phyloP scores from a whole-genome alignment of 2,888 invertebrate species.

The Masnerella sp. region DNA sequence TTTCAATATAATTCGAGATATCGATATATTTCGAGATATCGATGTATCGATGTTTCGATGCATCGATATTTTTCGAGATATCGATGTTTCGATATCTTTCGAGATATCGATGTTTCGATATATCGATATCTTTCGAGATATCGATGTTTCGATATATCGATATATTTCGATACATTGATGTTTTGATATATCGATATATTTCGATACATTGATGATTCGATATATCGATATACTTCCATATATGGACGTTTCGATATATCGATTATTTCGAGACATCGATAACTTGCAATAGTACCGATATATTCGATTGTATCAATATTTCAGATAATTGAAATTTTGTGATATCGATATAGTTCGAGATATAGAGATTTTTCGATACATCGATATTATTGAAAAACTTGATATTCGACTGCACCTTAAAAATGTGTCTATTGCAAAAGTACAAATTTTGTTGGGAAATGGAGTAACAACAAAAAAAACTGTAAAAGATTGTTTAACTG shows the following conservation, averaged over 20 bases:
- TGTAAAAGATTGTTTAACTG: conserved; percentile 36
- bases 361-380: neutral
- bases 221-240: neutral
- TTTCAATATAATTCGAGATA: no score
- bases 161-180: neutral
- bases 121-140: conserved; percentile 6
- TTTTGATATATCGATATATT: neutral
- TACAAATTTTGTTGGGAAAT: conserved; percentile 44
- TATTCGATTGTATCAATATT: no score
- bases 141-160: neutral
- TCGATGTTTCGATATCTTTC: conserved; percentile 13
- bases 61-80: neutral
- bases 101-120: conserved; percentile 20
- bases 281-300: no score
- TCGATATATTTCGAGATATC: neutral
- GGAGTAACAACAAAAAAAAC: conserved; percentile 3
- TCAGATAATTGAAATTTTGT: neutral
- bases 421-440: conserved; percentile 36
- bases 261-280: neutral
- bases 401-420: no score
- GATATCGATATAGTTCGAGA: no score
- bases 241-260: conserved; percentile 1
- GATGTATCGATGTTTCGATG: neutral
- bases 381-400: conserved; percentile 15
- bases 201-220: conserved; percentile 5